Evolutionary conservation across 2,888 invertebrate species (phyloP), one percentile per base, ranked within the genome.

Genomic region (Phyllotreta striolata): DNA sequence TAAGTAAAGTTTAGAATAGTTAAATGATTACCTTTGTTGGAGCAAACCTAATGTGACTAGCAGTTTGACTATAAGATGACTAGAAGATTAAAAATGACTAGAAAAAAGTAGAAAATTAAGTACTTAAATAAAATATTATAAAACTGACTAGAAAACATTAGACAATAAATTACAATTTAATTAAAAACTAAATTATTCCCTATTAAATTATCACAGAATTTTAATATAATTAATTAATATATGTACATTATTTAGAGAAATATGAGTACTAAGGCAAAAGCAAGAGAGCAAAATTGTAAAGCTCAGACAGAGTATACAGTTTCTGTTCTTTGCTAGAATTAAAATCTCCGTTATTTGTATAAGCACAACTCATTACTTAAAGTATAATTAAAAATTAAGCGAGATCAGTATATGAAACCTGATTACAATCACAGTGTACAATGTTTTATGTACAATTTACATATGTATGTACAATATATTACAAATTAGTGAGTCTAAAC

Each of bases 251-350:
- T 24, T 24, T 4, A 24, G 24, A 63, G 13, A 52, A 58, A 24
- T 34, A 37, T 55, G 56, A 67, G 64, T 68, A 68, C 52, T 62
- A 38, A 43, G 43, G 8, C 52, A 55, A 47, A 55, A 51, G 58
- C 9, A 62, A 47, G 62, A 68, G 24, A 14, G 24, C 47, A 7
- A 12, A 41, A 7, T 37, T 9, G 43, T 34, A 58, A 10, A 44
- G 14, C 6, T 44, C 9, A 2, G 10, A 44, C 10, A 13, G 13
- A 6, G 12, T 6, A 13, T 7, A 7, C 7, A 44, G 44, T 44
- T 47, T 47, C 13, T 47, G 47, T 47, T 47, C 14, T 47, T 8
- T 14, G 13, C 24, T 14, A 47, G 47, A 47, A 47, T 47, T 47
- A 34, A 47, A 47, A 6, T 47, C 47, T 14, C 47, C 34, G 6